phyloP scores from a whole-genome alignment of 2,888 invertebrate species.

The Dioctria rufipes region DNA sequence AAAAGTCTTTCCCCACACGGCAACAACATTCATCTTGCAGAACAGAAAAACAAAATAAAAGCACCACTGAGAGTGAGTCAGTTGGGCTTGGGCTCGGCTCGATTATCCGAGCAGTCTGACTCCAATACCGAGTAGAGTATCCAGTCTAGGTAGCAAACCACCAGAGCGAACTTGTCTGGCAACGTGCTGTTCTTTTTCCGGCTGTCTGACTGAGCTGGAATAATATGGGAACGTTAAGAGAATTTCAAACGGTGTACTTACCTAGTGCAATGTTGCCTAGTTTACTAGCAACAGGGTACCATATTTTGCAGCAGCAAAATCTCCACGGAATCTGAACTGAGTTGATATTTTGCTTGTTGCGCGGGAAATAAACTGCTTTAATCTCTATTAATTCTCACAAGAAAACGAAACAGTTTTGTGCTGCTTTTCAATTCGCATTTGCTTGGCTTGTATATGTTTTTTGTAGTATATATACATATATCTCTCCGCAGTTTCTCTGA shows the following conservation, averaged over 20 bases:
- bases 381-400: too few species aligned
- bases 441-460: too few species aligned
- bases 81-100: too few species aligned
- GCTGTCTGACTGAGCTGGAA: conserved; percentile 15
- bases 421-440: too few species aligned
- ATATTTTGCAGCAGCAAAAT: conserved; percentile 34
- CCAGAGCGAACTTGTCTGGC: conserved; percentile 22
- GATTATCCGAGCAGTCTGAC: too few species aligned
- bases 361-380: too few species aligned
- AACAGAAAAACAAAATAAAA: neutral
- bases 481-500: too few species aligned
- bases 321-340: neutral
- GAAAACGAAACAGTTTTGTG: too few species aligned
- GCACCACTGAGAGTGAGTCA: too few species aligned
- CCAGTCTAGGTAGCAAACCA: neutral
- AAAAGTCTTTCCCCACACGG: neutral
- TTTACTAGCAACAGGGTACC: conserved; percentile 63
- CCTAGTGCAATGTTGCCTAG: conserved; percentile 66
- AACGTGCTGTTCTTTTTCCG: conserved; percentile 23
- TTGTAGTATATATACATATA: too few species aligned
- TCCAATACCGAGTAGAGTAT: too few species aligned
- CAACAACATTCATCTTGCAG: neutral
- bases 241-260: conserved; percentile 58
- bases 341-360: neutral
- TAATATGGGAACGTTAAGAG: neutral